Evolutionary conservation across 2,888 invertebrate species (phyloP), one percentile per base, ranked within the genome.

Genomic region (Lomographa bimaculata): DNA sequence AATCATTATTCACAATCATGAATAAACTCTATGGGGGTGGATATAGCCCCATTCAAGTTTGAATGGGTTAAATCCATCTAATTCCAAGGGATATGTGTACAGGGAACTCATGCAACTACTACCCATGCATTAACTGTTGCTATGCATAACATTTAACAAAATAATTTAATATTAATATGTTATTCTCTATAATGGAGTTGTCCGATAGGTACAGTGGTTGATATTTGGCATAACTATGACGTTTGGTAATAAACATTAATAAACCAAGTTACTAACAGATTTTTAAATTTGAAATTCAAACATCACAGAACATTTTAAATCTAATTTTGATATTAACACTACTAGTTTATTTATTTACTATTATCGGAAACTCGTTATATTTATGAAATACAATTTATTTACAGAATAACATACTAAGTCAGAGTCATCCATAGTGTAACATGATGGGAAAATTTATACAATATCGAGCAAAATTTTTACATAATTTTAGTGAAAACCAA

Each of bases 91-190:
- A 46, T 41, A 42, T 53, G 44, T 51, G 49, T 64, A 57, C 50
- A n/a, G 57, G 61, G 65, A 56, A 60, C 54, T 64, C 75, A 79
- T 77, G 80, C 78, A 77, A 71, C 57, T 63, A 68, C 54, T 60
- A 71, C 71, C 70, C 79, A 80, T 80, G 80, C 80, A 71, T 68
- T 65, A 35, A 62, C 60, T 73, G 66, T 46, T 45, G 46, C 48
- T 64, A 54, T 54, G 52, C 57, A 48, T 56, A 69, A 70, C 61
- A 54, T 38, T 32, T 62, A 64, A 58, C 50, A 57, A 60, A 76
- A 74, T 78, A 77, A 79, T 74, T 79, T 76, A 75, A 58, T 57
- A 64, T 64, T 60, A 62, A 64, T 67, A 75, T 64, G 67, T 63
- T 42, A 48, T 52, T 50, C 46, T 37, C 23, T 27, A 28, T 41